Percentiles rank a stretch among this genome's conserved stretches.
Conservation (phyloP, 2,888 invertebrate species). For the Oligia latruncula region DNA sequence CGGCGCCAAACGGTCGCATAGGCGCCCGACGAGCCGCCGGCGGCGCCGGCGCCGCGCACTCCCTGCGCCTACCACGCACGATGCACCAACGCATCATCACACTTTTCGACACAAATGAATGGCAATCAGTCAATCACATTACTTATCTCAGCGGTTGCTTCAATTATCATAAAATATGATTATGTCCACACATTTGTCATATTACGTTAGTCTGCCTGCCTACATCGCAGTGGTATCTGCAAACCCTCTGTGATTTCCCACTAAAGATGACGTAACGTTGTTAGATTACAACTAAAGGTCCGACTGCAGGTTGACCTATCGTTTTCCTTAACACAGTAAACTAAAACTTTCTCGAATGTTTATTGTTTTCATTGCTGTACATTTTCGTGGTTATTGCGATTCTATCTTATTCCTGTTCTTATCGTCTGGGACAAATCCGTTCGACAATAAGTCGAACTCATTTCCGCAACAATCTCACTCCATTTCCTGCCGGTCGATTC, state of each 20-base stretch:
- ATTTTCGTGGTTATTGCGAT: conserved; percentile 6
- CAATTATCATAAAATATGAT: conserved; percentile 43
- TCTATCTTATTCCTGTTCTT: conserved; percentile 11
- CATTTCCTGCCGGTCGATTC: background rate
- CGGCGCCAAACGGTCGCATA: conserved; percentile 87
- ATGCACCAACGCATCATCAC: conserved; percentile 37
- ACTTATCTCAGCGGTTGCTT: conserved; percentile 30
- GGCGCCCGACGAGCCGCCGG: conserved; percentile 68
- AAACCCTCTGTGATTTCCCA: conserved; percentile 43
- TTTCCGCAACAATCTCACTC: background rate
- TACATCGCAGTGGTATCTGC: conserved; percentile 34
- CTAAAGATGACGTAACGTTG: conserved; percentile 33
- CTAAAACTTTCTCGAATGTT: conserved; percentile 19
- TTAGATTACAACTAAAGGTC: conserved; percentile 36
- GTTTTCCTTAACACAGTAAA: conserved; percentile 44
- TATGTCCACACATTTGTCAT: conserved; percentile 40
- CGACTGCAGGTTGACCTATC: conserved; percentile 27
- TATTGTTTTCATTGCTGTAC: conserved; percentile 12
- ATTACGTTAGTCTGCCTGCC: conserved; percentile 39
- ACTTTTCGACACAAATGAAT: conserved; percentile 54
- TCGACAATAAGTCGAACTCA: background rate
- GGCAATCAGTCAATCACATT: conserved; percentile 40
- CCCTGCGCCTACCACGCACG: conserved; percentile 51
- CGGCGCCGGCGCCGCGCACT: conserved; percentile 52
- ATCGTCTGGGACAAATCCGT: conserved; percentile 5